Evolutionary conservation across 1,140 invertebrate species (phyloP).

Genomic region (Lucilia sericata): DNA sequence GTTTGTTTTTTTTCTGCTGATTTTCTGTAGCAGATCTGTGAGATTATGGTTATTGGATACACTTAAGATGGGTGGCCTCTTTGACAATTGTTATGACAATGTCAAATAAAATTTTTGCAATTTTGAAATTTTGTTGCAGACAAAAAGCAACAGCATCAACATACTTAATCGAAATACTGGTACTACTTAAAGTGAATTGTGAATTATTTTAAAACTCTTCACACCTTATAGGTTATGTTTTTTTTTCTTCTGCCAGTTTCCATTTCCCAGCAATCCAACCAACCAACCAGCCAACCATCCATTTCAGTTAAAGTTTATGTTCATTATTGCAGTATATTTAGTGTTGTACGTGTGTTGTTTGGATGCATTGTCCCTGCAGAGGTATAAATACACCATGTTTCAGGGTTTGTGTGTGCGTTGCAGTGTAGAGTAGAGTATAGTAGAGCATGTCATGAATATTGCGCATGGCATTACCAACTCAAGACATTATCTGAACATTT

Average conservation of each 20-base stretch:
- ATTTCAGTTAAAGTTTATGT: not conserved
- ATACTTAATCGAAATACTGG: conserved; percentile 10
- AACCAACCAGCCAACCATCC: not conserved
- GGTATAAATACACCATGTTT: not conserved
- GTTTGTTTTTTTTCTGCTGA: not conserved
- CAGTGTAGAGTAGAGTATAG: conserved; percentile 1
- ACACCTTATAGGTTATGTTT: conserved; percentile 18
- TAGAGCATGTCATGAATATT: conserved; percentile 30
- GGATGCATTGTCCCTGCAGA: not conserved
- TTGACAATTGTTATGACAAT: conserved; percentile 38
- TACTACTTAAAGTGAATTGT: conserved; percentile 2
- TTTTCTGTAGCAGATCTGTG: conserved; percentile 7
- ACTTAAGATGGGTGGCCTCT: conserved; percentile 32
- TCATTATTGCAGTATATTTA: not conserved
- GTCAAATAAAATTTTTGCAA: conserved; percentile 4
- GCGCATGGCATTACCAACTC: conserved; percentile 20
- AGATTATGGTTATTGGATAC: conserved; percentile 39
- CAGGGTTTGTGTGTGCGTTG: not conserved
- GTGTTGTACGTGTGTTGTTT: not conserved
- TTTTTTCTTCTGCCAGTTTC: not conserved
- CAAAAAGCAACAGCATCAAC: not conserved
- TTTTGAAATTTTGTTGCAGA: not conserved
- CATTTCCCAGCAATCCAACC: no score
- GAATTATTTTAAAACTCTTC: conserved; percentile 36
- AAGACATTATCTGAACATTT: conserved; percentile 37